phyloP scores from a whole-genome alignment of 35 echinoderm and acorn worm genomes.

The Strongylocentrotus purpuratus region DNA sequence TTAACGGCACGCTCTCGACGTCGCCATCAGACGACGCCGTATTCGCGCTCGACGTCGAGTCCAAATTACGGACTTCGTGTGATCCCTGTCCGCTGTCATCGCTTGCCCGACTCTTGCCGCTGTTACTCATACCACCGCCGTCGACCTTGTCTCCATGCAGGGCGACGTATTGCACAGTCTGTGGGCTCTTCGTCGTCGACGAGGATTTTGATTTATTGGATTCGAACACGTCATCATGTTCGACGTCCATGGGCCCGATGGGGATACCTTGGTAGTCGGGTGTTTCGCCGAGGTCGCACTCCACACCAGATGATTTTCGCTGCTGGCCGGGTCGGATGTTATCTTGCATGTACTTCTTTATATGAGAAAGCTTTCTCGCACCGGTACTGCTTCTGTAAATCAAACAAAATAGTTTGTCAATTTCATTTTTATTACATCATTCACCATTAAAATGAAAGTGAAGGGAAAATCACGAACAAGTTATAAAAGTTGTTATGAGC shows the following conservation, averaged over 20 bases:
- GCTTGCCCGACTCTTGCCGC: constrained; percentile 37
- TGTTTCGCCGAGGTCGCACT: constrained; percentile 12
- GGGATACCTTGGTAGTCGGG: constrained; percentile 18
- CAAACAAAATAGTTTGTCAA: neutral
- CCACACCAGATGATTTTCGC: constrained; percentile 38
- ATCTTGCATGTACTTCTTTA: constrained; percentile 32
- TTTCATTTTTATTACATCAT: no score
- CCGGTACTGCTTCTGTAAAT: constrained; percentile 27
- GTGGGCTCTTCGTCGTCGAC: neutral
- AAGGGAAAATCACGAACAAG: no score
- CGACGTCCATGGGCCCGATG: neutral
- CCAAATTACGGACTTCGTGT: constrained; percentile 31
- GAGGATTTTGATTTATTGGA: neutral
- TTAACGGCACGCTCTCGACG: neutral
- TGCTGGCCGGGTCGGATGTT: neutral
- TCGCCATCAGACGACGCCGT: constrained; percentile 7
- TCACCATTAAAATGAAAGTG: no score
- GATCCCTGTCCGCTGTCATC: constrained; percentile 50
- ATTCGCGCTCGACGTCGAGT: constrained; percentile 3
- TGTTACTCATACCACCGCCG: neutral
- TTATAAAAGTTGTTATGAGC: no score
- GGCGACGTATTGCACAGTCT: constrained; percentile 20
- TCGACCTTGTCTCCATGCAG: neutral
- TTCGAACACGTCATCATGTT: constrained; percentile 28
- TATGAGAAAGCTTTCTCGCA: constrained; percentile 30